phyloP scores from a whole-genome alignment of 2,888 invertebrate species.

The Pilophorus perplexus region DNA sequence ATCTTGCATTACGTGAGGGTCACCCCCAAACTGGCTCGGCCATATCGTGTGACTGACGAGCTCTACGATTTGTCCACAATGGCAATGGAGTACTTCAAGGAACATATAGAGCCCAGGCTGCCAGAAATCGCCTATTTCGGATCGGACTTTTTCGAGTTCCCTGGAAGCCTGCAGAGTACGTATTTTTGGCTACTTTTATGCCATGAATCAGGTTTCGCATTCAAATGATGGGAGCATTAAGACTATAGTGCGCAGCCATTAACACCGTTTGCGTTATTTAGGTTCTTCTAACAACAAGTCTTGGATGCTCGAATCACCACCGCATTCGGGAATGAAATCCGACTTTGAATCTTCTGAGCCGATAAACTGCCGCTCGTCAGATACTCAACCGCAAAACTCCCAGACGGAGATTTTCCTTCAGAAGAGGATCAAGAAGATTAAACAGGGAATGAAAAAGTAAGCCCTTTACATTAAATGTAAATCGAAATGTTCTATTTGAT shows the following conservation, averaged over 20 bases:
- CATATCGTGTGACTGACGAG: constrained; percentile 91
- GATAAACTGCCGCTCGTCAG: constrained; percentile 39
- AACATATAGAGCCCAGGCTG: constrained; percentile 83
- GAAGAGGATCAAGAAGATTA: constrained; percentile 81
- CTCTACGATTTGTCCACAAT: constrained; percentile 91
- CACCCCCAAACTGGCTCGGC: constrained; percentile 76
- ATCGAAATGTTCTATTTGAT: no score
- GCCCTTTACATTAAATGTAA: no score
- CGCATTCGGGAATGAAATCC: constrained; percentile 45
- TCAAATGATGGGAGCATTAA: no score
- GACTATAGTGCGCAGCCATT: no score
- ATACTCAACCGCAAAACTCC: constrained; percentile 59
- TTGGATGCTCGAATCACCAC: constrained; percentile 48
- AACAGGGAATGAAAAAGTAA: constrained; percentile 80
- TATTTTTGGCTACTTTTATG: not conserved
- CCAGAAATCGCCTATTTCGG: constrained; percentile 87
- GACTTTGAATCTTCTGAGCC: constrained; percentile 47
- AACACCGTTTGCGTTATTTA: constrained; percentile 3
- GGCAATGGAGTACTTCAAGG: constrained; percentile 98
- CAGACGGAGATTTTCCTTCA: constrained; percentile 83
- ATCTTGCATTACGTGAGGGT: constrained; percentile 80
- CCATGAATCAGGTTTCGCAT: not conserved
- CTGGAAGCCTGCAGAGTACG: constrained; percentile 50
- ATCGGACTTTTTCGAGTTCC: constrained; percentile 77
- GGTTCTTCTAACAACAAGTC: constrained; percentile 47